Base-by-base conservation (phyloP, 2,888 invertebrate species). In the Drosophila testacea region DNA sequence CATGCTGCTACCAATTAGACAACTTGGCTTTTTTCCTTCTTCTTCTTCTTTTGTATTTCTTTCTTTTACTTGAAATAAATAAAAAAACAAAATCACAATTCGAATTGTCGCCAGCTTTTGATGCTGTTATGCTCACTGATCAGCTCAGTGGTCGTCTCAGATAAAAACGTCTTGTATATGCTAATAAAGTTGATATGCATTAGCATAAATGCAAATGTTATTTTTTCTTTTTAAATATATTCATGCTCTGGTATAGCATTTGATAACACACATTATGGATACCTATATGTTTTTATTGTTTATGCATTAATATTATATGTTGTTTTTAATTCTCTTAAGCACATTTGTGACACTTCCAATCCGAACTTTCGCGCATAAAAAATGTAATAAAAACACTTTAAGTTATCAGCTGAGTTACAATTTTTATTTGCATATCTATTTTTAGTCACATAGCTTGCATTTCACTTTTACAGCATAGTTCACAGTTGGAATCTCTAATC, bases 351-450 rank as follows among this genome's bases (percentile, higher is more conserved):
- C 51, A 55, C 54, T 38, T 55, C 7, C 44, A 44, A 68, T 51
- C 28, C 44, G n/a, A 42, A 69, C 87, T 81, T 82, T 82, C 84
- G 87, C 75, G 78, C 75, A 86, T 78, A 66, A 77, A 77, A 73
- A 69, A 60, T 46, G 48, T 47, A 30, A 62, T 78, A 62, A 76
- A 59, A 57, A 57, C 42, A 38, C 61, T 61, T 70, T 22, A 36
- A 46, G 6, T 36, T 52, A 52, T 51, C 22, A 13, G 13, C 34
- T 16, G 28, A 22, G 39, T 48, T 39, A 42, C 39, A 36, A 60
- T 62, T 56, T 79, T 79, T 64, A 77, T 81, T 83, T 63, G 70
- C 83, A 68, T 79, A 77, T 68, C 48, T 30, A 69, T 41, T 77
- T 81, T 34, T 65, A 41, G 50, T 46, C 22, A 42, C 38, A 64